Base-by-base conservation (phyloP, 35 echinoderm and acorn worm genomes). In the Patiria miniata region DNA sequence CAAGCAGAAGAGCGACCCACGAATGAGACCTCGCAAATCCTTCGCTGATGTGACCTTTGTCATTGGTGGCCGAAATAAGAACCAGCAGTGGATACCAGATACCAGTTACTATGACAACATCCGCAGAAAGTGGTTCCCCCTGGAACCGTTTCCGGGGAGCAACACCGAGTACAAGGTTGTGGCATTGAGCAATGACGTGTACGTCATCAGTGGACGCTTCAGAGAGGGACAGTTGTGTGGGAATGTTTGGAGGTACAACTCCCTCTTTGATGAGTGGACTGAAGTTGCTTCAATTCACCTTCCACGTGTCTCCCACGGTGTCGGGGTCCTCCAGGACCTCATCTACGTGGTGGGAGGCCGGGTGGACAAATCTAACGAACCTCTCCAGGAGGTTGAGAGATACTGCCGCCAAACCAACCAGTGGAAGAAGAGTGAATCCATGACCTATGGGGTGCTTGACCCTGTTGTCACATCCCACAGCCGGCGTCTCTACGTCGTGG, bases 11-110 rank as follows among this genome's bases (percentile, higher is more conserved):
- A 57, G 59, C 6, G 96, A 99, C 34, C 89, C 90, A 19, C 78
- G 96, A 22, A 81, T 77, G 68, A 94, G 89, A 52, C 92, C 96
- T n/a, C 44, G 92, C 16, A 81, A 86, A 21, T 59, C 96, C 2
- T 99, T 92, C 58, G 82, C 89, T n/a, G 96, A 99, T 78, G 96
- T 99, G 21, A 95, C 92, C 0, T 91, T 94, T 88, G 83, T 94
- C 17, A 87, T 94, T 0, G 92, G 96, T 15, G 92, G 96, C 7
- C 84, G 87, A 55, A 91, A 95, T 73, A 94, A 99, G 59, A 86
- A 94, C 23, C 85, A 92, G 54, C 44, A 84, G n/a, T 99, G 96
- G 96, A 90, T 95, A 21, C 86, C 85, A 78, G 96, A 99, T 59
- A 89, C 90, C 5, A 91, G 92, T 40, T 99, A 92, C 56, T 99